Conservation (phyloP, 2,888 invertebrate species). For the Mimumesa dahlbomi region DNA sequence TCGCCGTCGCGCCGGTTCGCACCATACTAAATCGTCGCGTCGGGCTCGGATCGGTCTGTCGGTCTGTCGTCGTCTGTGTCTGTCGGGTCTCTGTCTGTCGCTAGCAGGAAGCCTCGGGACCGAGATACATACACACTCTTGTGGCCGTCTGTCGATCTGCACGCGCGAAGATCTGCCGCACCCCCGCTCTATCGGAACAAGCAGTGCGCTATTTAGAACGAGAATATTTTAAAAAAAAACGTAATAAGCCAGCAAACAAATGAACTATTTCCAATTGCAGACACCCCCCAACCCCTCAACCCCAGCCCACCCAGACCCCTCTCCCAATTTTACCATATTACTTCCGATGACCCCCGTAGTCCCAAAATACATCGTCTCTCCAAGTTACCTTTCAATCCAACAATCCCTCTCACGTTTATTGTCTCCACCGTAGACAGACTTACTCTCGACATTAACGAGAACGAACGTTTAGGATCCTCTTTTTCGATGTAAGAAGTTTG, state of each 20-base stretch:
- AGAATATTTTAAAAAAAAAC: slow-evolving; percentile 14
- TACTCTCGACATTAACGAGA: slow-evolving; percentile 13
- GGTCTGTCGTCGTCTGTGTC: slow-evolving; percentile 61
- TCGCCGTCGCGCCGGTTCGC: slow-evolving; percentile 93
- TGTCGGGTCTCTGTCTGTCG: slow-evolving; percentile 68
- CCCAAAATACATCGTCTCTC: background rate
- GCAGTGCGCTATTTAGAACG: slow-evolving; percentile 42
- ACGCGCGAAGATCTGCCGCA: slow-evolving; percentile 76
- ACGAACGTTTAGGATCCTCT: slow-evolving; percentile 18
- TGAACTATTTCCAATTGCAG: slow-evolving; percentile 1
- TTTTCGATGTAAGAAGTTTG: slow-evolving; percentile 37
- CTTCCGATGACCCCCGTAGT: no score
- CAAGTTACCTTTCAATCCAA: background rate
- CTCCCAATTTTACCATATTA: no score
- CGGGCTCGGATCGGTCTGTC: slow-evolving; percentile 74
- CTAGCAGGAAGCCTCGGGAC: slow-evolving; percentile 80
- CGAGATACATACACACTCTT: slow-evolving; percentile 68
- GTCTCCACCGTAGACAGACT: background rate
- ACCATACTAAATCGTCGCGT: slow-evolving; percentile 86
- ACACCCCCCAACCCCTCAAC: background rate
- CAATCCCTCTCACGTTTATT: no score
- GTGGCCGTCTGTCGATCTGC: slow-evolving; percentile 74
- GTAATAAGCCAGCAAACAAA: slow-evolving; percentile 14
- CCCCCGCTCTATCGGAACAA: slow-evolving; percentile 55
- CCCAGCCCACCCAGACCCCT: background rate